Evolutionary conservation across 2,113 vertebrate species (phyloP), one percentile per base, ranked within the genome.

Genomic region (Natator depressus): DNA sequence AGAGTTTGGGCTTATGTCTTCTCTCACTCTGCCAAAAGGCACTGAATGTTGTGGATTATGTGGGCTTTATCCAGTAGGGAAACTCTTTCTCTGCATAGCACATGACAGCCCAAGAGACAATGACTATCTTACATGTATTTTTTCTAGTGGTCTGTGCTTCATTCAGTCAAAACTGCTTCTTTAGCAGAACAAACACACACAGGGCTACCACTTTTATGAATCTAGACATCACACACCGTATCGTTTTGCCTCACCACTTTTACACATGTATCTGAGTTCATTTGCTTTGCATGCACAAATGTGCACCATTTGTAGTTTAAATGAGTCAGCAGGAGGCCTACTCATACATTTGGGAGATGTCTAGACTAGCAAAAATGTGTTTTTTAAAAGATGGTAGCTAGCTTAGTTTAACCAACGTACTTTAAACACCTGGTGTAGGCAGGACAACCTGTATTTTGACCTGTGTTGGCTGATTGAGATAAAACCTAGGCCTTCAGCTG

Each of bases 171-270:
- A 93, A 85, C 69, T 93, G 42, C 85, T 94, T 81, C 81, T 85
- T 93, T 89, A 93, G 78, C 78, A 88, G 87, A 62, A 35, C 69
- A 76, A 69, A 87, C 47, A 90, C 22, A 90, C 19, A 29, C 9
- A 31, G 51, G 14, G 59, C 85, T 91, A 85, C 50, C 80, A 57
- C 42, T 93, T 85, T 53, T 79, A 50, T 93, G 83, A 79, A 38
- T 91, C 82, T 93, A 79, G 86, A 75, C 6, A 5, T 80, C 91
- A 89, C 85, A 54, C 50, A 80, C 25, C 0, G 0, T 29, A 46
- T 82, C 93, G 54, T 94, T 97, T 96, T 81, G 31, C 65, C 50
- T 87, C 80, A 89, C 69, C 80, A 90, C 80, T 93, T 91, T 93
- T 50, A 90, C 42, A 78, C 78, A 51, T 51, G 57, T 82, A 49